Evolutionary conservation across 2,797 vertebrate genomes (phyloP).

Genomic region (Tenualosa thibaudeaui): DNA sequence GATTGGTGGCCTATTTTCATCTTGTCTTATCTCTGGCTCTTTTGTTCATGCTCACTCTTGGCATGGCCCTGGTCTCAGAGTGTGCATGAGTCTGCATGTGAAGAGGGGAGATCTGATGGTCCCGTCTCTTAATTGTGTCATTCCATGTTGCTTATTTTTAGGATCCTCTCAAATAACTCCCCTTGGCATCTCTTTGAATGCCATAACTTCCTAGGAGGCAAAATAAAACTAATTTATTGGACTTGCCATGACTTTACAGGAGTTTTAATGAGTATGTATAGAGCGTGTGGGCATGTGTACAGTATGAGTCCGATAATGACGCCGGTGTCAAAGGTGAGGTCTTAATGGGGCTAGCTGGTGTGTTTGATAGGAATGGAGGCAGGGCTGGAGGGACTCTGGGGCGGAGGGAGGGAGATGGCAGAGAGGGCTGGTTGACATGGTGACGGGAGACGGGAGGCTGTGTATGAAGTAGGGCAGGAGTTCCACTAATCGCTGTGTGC

Average conservation of each 20-base stretch:
- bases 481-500: conserved; percentile 66
- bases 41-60: not conserved
- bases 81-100: not conserved
- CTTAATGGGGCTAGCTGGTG: not conserved
- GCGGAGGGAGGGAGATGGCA: conserved; percentile 44
- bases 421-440: conserved; percentile 66
- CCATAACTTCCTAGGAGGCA: not conserved
- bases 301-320: not conserved
- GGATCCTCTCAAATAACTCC: not conserved
- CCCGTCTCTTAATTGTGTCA: not conserved
- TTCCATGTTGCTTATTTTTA: conserved; percentile 16
- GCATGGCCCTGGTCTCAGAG: not conserved
- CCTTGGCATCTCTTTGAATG: not conserved
- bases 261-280: not conserved
- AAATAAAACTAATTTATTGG: not conserved
- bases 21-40: not conserved
- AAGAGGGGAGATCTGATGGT: not conserved
- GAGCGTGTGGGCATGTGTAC: not conserved
- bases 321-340: not conserved
- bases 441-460: conserved; percentile 47
- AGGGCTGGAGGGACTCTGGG: conserved; percentile 39
- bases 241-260: not conserved
- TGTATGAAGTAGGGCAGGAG: conserved; percentile 51
- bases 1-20: conserved; percentile 26
- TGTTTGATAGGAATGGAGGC: conserved; percentile 7